Conservation (phyloP, 2,113 vertebrate species). For the Oryzias curvinotus region DNA sequence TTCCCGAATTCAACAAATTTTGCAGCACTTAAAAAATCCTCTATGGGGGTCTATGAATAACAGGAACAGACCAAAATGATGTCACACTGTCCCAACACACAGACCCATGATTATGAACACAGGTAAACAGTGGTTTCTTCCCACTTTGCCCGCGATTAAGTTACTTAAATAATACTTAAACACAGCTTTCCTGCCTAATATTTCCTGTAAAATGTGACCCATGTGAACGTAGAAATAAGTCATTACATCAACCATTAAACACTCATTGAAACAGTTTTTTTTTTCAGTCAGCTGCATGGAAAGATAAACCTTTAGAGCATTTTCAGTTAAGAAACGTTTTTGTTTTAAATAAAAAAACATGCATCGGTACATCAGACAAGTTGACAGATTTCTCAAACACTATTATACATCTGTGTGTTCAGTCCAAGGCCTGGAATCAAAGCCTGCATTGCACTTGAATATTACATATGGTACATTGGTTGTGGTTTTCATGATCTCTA, state of each 20-base stretch:
- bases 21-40: no score
- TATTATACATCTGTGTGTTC: slow-evolving; percentile 18
- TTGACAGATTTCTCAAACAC: slow-evolving; percentile 5
- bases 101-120: background rate
- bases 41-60: no score
- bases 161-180: background rate
- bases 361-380: slow-evolving; percentile 13
- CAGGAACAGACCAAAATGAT: no score
- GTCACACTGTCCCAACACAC: no score
- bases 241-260: background rate
- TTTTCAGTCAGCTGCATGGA: no score
- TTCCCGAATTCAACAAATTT: no score
- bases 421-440: background rate
- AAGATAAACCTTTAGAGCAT: no score
- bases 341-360: slow-evolving; percentile 34
- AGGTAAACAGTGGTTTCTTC: background rate
- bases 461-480: slow-evolving; percentile 16
- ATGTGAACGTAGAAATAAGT: background rate
- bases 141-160: background rate
- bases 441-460: slow-evolving; percentile 24
- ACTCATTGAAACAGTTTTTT: no score
- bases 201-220: background rate
- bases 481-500: background rate
- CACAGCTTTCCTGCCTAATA: background rate
- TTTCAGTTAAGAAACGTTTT: background rate